phyloP scores from a whole-genome alignment of 1,140 invertebrate genomes.

The Notospermus geniculatus region DNA sequence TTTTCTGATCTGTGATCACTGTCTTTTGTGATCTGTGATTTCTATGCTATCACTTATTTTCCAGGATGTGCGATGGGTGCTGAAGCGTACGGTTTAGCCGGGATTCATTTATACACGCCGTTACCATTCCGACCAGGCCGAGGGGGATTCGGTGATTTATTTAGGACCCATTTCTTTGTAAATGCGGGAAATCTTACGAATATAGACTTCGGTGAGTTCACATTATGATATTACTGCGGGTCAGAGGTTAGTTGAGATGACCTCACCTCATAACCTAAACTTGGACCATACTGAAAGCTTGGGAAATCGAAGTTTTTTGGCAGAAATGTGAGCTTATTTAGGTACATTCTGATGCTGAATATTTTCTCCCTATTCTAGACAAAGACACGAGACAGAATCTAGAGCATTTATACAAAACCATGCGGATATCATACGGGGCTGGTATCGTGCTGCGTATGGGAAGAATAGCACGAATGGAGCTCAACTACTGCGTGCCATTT shows the following conservation, averaged over 20 bases:
- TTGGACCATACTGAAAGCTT: no score
- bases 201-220: constrained; percentile 57
- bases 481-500: constrained; percentile 79
- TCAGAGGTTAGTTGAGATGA: no score
- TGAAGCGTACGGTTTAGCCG: constrained; percentile 75
- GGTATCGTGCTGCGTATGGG: constrained; percentile 77
- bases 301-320: no score
- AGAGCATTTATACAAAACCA: constrained; percentile 23
- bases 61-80: constrained; percentile 55
- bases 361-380: not conserved
- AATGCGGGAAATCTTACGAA: constrained; percentile 77
- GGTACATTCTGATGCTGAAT: no score
- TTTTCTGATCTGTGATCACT: constrained; percentile 2
- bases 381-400: constrained; percentile 7
- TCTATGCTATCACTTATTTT: no score
- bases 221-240: not conserved
- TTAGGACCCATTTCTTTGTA: constrained; percentile 78
- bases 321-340: no score
- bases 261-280: no score
- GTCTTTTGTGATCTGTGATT: not conserved
- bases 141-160: constrained; percentile 74
- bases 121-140: constrained; percentile 76
- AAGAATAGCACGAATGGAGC: constrained; percentile 75
- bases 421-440: constrained; percentile 66
- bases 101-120: constrained; percentile 78